Evolutionary conservation across 2,113 vertebrate genomes (phyloP), one percentile per base, ranked within the genome.

Genomic region (Muntiacus muntjak): DNA sequence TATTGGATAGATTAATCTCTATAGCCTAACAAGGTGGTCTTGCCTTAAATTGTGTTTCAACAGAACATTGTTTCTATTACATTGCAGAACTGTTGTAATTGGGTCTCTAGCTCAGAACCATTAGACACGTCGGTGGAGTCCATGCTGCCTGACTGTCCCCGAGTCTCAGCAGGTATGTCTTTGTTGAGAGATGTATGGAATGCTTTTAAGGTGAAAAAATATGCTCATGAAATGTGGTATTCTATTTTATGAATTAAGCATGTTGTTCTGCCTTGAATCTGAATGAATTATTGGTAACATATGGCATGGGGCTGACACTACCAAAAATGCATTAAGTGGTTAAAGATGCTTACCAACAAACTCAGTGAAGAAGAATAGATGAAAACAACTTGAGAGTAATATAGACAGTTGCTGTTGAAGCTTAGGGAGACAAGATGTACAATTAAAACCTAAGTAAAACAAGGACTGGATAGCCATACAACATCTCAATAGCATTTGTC

Each of bases 21-120:
- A 36, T 55, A n/a, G 6, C 43, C 5, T 81, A 33, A 95, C 91
- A 82, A 33, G 94, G 93, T 96, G 25, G 58, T 95, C 89, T 97
- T 89, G 8, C 16, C 33, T 94, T 97, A 79, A 82, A 81, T 86
- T 94, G 83, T 76, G 21, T 30, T 90, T 98, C 81, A 98, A 87
- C 26, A 57, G 6, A 95, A 82, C 96, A 87, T 96, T 97, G 1
- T 97, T 82, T 96, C 30, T 98, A 7, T 98, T 57, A 30, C 83
- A 87, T 98, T 98, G 60, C 98, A 99, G 99, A 99, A 99, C 98
- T 99, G 99, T 98, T 99, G 99, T 98, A 99, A 99, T 98, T 99
- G 99, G 99, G 99, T 99, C 85, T 99, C 99, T 36, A 99, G 99
- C 98, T 99, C 99, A 0, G 99, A 99, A 97, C 99, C 99, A 1